Conservation (phyloP, 2,797 vertebrate species). For the Sebastes umbrosus region DNA sequence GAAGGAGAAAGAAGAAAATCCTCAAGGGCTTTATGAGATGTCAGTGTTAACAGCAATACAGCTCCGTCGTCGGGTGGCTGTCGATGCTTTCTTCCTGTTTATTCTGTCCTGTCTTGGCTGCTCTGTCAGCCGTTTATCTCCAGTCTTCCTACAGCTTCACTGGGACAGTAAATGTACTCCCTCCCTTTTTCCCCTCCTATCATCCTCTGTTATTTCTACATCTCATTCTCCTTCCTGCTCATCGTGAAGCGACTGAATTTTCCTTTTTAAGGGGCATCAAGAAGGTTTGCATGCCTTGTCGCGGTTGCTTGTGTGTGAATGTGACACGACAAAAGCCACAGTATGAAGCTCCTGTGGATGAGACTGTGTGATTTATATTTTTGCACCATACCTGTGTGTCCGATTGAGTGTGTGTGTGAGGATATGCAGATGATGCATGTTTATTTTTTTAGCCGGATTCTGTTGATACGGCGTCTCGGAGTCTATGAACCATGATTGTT, state of each 20-base stretch:
- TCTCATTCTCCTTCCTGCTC: constrained; percentile 19
- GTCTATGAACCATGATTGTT: constrained; percentile 10
- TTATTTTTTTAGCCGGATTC: constrained; percentile 45
- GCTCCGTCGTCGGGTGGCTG: constrained; percentile 13
- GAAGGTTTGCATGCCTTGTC: constrained; percentile 1
- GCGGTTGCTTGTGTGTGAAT: constrained; percentile 1
- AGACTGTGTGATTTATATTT: constrained; percentile 30
- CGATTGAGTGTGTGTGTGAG: background rate
- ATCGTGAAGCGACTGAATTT: constrained; percentile 33
- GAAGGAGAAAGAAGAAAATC: constrained; percentile 41
- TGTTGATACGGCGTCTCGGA: constrained; percentile 25
- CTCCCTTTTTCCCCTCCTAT: background rate
- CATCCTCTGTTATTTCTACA: background rate
- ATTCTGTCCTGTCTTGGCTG: background rate
- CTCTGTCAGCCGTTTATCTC: constrained; percentile 8
- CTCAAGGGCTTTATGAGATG: constrained; percentile 74
- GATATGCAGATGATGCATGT: constrained; percentile 13
- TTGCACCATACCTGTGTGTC: constrained; percentile 36
- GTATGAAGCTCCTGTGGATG: constrained; percentile 24
- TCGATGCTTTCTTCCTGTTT: constrained; percentile 58
- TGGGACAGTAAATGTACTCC: constrained; percentile 4
- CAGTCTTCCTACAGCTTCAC: constrained; percentile 69
- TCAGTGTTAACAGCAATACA: constrained; percentile 75
- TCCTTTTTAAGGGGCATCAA: background rate
- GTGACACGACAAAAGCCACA: constrained; percentile 17